phyloP scores from a whole-genome alignment of 2,888 invertebrate species.

The Pegoplata infirma region DNA sequence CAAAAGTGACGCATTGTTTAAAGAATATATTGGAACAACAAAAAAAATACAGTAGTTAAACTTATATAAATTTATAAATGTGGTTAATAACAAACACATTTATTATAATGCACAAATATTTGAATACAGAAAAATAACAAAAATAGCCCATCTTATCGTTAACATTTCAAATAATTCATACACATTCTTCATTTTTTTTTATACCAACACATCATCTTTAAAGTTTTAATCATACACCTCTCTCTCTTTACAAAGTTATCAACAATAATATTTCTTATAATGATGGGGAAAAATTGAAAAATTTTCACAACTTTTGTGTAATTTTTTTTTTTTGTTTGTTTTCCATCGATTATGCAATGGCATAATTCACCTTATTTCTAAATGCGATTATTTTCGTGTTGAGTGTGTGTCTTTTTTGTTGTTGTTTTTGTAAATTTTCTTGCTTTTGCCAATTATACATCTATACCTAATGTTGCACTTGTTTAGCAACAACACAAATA shows the following conservation, averaged over 20 bases:
- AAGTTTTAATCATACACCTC: not conserved
- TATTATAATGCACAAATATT: not conserved
- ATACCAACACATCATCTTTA: not conserved
- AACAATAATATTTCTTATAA: not conserved
- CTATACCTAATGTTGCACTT: constrained; percentile 54
- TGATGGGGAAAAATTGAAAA: not conserved
- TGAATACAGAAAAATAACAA: not conserved
- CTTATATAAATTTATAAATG: not conserved
- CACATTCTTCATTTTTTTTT: too few species aligned
- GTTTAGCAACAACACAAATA: constrained; percentile 27
- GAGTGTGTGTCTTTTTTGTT: constrained; percentile 3
- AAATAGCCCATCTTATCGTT: not conserved
- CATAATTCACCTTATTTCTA: constrained; percentile 62
- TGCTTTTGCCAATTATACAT: constrained; percentile 50
- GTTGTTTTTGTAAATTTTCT: constrained; percentile 44
- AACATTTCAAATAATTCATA: not conserved
- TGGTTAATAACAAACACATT: not conserved
- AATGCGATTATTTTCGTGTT: constrained; percentile 54
- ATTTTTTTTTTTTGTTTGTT: too few species aligned
- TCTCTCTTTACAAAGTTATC: too few species aligned
- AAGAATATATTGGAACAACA: not conserved
- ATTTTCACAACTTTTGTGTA: constrained; percentile 31
- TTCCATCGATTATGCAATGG: constrained; percentile 62
- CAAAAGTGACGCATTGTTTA: constrained; percentile 58
- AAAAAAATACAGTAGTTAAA: not conserved